Percentiles rank a stretch among this genome's conserved stretches.
phyloP scores from a whole-genome alignment of 2,113 vertebrate genomes.

The Geococcyx californianus region DNA sequence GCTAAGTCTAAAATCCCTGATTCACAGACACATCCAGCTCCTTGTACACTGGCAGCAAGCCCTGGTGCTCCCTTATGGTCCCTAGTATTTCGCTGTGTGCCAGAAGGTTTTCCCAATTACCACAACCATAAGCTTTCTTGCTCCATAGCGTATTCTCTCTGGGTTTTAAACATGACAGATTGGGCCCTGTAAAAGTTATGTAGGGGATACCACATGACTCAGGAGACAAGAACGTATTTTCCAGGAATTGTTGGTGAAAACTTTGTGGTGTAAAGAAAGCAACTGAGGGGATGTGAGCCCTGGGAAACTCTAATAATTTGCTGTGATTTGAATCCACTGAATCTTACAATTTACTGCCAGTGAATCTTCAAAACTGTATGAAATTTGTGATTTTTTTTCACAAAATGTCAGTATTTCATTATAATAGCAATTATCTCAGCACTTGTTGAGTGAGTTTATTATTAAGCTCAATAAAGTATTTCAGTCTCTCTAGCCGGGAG shows the following conservation, averaged over 20 bases:
- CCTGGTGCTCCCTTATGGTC: background rate
- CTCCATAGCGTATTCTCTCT: background rate
- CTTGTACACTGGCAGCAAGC: background rate
- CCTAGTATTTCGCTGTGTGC: background rate
- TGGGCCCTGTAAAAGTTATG: background rate
- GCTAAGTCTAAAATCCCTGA: background rate
- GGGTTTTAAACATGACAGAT: background rate
- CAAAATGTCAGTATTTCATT: background rate
- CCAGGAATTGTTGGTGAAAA: background rate
- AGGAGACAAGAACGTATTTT: background rate
- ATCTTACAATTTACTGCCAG: background rate
- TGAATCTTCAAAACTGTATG: background rate
- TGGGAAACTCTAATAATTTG: background rate
- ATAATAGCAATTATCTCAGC: background rate
- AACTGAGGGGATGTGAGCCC: background rate
- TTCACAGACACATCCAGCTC: background rate
- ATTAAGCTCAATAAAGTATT: background rate
- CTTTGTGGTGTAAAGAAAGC: background rate
- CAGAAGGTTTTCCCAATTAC: background rate
- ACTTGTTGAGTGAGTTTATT: background rate
- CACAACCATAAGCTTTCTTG: background rate
- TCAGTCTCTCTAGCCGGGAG: background rate
- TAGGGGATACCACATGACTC: background rate
- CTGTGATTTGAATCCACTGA: background rate
- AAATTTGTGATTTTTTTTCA: background rate